Evolutionary conservation across 2,888 invertebrate genomes (phyloP).

Genomic region (Sipha maydis): DNA sequence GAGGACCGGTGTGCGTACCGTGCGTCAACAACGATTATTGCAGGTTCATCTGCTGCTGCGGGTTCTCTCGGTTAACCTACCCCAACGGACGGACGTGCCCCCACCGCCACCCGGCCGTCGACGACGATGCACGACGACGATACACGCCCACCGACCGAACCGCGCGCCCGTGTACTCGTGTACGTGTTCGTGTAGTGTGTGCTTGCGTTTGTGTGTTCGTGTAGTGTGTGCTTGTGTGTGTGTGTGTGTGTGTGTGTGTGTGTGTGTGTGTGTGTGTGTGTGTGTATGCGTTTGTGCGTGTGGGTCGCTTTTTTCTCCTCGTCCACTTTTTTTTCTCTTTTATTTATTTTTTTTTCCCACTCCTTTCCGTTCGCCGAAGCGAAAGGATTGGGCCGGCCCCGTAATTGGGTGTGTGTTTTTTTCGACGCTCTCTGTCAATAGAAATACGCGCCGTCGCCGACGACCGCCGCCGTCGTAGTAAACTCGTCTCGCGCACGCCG

Average conservation of each 20-base stretch:
- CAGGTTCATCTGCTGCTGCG: constrained; percentile 55
- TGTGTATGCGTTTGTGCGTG: not conserved
- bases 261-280: not conserved
- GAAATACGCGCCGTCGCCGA: constrained; percentile 24
- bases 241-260: constrained; percentile 20
- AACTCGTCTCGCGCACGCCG: not conserved
- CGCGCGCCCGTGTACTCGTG: not conserved
- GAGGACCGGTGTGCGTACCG: constrained; percentile 23
- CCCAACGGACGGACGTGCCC: constrained; percentile 46
- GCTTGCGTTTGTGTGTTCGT: constrained; percentile 1
- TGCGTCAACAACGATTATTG: constrained; percentile 34
- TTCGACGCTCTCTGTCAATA: constrained; percentile 45
- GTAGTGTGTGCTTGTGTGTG: constrained; percentile 7
- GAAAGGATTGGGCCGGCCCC: constrained; percentile 61
- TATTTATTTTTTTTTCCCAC: not conserved
- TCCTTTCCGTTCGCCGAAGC: not conserved
- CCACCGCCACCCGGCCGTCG: constrained; percentile 19
- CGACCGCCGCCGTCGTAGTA: not conserved
- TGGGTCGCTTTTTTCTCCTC: not conserved
- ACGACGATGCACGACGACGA: constrained; percentile 25
- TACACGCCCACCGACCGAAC: constrained; percentile 55
- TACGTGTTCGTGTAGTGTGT: not conserved
- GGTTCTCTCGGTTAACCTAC: constrained; percentile 50
- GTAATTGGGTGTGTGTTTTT: constrained; percentile 57
- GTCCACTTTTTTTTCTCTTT: not conserved